A percentile compares a stretch with the other conserved stretches of the same genome.
Conservation (phyloP, 1,140 invertebrate genomes). For the Ephestia elutella region DNA sequence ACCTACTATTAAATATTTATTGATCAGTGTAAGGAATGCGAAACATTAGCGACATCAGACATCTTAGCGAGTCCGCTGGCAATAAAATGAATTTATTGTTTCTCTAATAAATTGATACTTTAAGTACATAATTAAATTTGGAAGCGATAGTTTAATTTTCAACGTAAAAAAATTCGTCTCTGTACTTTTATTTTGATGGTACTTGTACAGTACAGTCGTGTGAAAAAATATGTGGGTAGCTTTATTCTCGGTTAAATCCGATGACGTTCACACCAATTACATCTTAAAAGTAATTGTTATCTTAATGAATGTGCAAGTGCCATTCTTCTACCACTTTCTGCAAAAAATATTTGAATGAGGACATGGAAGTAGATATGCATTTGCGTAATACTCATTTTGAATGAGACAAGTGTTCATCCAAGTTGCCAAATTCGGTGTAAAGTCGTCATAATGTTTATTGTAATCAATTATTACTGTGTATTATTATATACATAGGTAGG, state of each 20-base stretch:
- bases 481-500: conserved; percentile 46
- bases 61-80: not conserved
- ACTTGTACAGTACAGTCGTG: too few species aligned
- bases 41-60: not conserved
- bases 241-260: too few species aligned
- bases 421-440: conserved; percentile 70
- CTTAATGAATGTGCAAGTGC: too few species aligned
- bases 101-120: not conserved
- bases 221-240: too few species aligned
- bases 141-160: too few species aligned
- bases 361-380: not conserved
- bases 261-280: too few species aligned
- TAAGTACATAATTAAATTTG: not conserved
- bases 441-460: conserved; percentile 51
- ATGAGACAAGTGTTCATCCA: conserved; percentile 52
- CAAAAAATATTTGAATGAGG: too few species aligned
- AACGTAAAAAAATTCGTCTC: too few species aligned
- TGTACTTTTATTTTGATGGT: too few species aligned
- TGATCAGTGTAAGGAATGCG: conserved; percentile 7
- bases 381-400: not conserved
- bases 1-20: conserved; percentile 30
- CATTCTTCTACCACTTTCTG: too few species aligned
- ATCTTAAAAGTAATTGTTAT: too few species aligned
- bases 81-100: not conserved
- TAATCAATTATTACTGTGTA: conserved; percentile 56